Evolutionary conservation across 2,888 invertebrate species (phyloP).

Genomic region (Hyppa rectilinea): DNA sequence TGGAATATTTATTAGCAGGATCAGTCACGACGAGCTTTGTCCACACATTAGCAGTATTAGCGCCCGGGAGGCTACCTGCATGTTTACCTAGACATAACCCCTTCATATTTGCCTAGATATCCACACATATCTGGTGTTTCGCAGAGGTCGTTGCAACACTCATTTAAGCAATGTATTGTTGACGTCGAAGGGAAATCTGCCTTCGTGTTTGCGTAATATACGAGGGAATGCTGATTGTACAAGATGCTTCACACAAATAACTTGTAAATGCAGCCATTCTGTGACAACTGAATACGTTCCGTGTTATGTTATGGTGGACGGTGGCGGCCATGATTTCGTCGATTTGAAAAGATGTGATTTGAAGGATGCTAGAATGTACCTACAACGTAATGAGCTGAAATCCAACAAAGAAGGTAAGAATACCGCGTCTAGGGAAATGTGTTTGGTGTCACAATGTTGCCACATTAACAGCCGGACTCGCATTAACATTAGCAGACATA

Average conservation of each 20-base stretch:
- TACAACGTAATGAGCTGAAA: conserved; percentile 61
- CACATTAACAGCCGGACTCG: conserved; percentile 80
- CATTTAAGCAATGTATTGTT: conserved; percentile 85
- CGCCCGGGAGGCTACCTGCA: conserved; percentile 85
- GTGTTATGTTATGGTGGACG: conserved; percentile 28
- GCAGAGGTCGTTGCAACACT: conserved; percentile 82
- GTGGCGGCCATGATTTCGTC: conserved; percentile 8
- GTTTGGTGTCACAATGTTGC: conserved; percentile 84
- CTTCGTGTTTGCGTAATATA: conserved; percentile 81
- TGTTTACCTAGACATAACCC: conserved; percentile 83
- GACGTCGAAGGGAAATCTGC: conserved; percentile 86
- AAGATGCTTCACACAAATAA: conserved; percentile 79
- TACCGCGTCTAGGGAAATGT: conserved; percentile 57
- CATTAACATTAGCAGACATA: conserved; percentile 89
- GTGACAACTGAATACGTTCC: conserved; percentile 40
- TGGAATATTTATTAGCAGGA: conserved; percentile 89
- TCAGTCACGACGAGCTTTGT: conserved; percentile 88
- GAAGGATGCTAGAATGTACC: conserved; percentile 39
- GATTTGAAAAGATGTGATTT: conserved; percentile 59
- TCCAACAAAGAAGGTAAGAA: conserved; percentile 64
- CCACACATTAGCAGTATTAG: conserved; percentile 89
- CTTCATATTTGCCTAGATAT: conserved; percentile 84
- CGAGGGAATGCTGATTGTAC: conserved; percentile 80
- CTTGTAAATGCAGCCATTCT: conserved; percentile 71
- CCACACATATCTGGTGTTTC: conserved; percentile 81